Evolutionary conservation across 1,140 invertebrate species (phyloP), one percentile per base, ranked within the genome.

Genomic region (Cheumatopsyche charites): DNA sequence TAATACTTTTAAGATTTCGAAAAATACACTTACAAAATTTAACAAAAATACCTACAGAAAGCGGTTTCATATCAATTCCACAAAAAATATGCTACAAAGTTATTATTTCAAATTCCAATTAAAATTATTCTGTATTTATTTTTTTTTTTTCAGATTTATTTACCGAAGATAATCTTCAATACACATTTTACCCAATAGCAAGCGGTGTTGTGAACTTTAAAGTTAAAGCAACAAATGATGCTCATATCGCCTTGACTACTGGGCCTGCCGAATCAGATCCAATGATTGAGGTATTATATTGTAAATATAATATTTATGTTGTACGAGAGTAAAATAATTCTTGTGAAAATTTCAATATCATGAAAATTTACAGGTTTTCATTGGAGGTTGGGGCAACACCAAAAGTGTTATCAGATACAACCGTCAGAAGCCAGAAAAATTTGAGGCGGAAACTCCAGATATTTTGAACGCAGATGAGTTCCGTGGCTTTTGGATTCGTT

Each of bases 391-490:
- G 93, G 86, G 86, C 7, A 94, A 94, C 78, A 83, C 85, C 61
- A 94, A 94, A 82, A 92, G 91, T n/a, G 90, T 92, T 0, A 91
- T 94, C 77, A 88, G 92, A 65, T 89, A 88, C 77, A 92, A 94
- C 79, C 87, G 88, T 72, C 84, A 87, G 1, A 92, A 93, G 78
- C 92, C 92, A 4, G 92, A 95, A 52, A 89, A 90, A 71, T 88
- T 88, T 9, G 89, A 92, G 79, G 87, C 84, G 6, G 87, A 89
- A 15, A 93, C 91, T 1, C 90, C 90, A 0, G 85, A 83, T 41
- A 88, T 93, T 73, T 79, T 94, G 42, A 89, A 86, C 77, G 83
- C 77, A 1, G 87, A 88, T 41, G 92, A 94, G 78, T 90, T 88
- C 79, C 88, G 90, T 61, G 91, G 90, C 13, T 95, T 95, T 82